Percentiles rank a stretch among this genome's conserved stretches.
Evolutionary conservation across 2,888 invertebrate species (phyloP).

Genomic region (Auanema freiburgensis): DNA sequence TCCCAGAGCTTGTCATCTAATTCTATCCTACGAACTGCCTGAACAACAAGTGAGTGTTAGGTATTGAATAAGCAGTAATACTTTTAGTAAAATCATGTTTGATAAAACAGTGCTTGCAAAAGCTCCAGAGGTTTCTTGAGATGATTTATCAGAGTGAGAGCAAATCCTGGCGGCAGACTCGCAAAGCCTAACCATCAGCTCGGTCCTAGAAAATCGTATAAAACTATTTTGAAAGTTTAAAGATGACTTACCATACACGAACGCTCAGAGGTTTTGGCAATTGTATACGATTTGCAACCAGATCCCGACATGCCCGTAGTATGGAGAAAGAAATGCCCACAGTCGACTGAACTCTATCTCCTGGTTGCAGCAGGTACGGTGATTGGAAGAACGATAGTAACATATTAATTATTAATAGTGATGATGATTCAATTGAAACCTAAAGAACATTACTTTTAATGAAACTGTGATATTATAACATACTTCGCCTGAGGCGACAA

Average conservation of each 20-base stretch:
- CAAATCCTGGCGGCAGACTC: slow-evolving; percentile 39
- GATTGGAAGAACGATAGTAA: slow-evolving; percentile 58
- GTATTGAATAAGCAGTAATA: slow-evolving; percentile 1
- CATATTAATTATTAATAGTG: slow-evolving; percentile 54
- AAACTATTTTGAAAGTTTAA: neutral
- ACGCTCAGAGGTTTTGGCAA: slow-evolving; percentile 47
- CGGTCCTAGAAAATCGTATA: slow-evolving; percentile 27
- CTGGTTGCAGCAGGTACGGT: slow-evolving; percentile 53
- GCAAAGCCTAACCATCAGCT: slow-evolving; percentile 48
- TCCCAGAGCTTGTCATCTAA: slow-evolving; percentile 61
- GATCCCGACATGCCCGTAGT: slow-evolving; percentile 52
- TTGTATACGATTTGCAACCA: slow-evolving; percentile 49
- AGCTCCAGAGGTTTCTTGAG: slow-evolving; percentile 52
- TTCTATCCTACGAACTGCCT: slow-evolving; percentile 52
- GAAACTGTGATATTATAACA: too few relatives aligned
- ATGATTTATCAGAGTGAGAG: slow-evolving; percentile 47
- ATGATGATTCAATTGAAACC: slow-evolving; percentile 48
- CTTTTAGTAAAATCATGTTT: slow-evolving; percentile 39
- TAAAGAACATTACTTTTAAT: slow-evolving; percentile 5
- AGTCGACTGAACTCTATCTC: slow-evolving; percentile 53
- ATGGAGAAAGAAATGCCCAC: slow-evolving; percentile 57
- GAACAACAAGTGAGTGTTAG: slow-evolving; percentile 17
- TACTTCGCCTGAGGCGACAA: slow-evolving; percentile 52
- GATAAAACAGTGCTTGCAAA: slow-evolving; percentile 54
- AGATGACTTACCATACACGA: slow-evolving; percentile 45